Conservation (phyloP, 2,113 vertebrate species). For the Grus americana region DNA sequence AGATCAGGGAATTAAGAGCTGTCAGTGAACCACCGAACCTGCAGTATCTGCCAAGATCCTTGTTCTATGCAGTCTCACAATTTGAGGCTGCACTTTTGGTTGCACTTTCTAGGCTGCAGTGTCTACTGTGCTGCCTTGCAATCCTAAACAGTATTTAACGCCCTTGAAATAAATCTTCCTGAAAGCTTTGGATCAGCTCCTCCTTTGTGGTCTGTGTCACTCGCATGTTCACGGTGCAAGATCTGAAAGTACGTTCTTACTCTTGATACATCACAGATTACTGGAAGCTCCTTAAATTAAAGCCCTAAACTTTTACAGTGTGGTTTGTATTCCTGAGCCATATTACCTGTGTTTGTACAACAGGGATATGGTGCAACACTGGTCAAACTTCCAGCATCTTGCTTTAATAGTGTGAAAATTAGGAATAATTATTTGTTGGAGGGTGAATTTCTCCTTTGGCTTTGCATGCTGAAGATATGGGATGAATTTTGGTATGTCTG, state of each 20-base stretch:
- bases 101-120: neutral
- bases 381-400: neutral
- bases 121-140: neutral
- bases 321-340: accelerated
- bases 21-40: neutral
- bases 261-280: neutral
- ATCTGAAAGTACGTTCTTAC: neutral
- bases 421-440: neutral
- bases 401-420: neutral
- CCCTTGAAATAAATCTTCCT: neutral
- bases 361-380: neutral
- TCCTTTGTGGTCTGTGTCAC: neutral
- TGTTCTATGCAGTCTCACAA: neutral
- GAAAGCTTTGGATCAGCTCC: neutral
- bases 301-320: neutral
- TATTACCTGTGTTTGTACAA: neutral
- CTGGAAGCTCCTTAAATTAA: neutral
- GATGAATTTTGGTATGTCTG: neutral
- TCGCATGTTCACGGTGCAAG: accelerated
- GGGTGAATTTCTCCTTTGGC: neutral
- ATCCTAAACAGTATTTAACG: neutral
- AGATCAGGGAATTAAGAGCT: neutral
- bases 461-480: neutral
- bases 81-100: neutral
- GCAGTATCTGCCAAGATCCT: neutral